Evolutionary conservation across 1,140 invertebrate species (phyloP), one percentile per base, ranked within the genome.

Genomic region (Aphidius ervi): DNA sequence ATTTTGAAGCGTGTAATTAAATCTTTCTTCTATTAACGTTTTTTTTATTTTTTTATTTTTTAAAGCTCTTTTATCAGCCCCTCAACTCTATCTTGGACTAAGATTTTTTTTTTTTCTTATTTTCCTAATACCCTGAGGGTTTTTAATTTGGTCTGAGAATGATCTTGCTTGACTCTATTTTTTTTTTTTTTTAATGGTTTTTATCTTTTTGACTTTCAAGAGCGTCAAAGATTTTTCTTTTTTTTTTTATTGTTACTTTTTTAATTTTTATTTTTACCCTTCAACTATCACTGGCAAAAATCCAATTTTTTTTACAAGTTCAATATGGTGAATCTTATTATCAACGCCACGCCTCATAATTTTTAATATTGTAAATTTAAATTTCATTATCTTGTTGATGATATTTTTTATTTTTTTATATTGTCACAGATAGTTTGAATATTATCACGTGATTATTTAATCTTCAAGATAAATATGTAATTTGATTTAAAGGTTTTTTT

Each of bases 241-340:
- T 39, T 52, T 52, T 52, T 52, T 52, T 37, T 31, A 9, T 49
- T 9, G 16, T 49, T 37, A 16, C 48, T 49, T 39, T 52, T 9
- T 39, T 49, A 20, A 8, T 52, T 52, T 52, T 52, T 31, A 39
- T 52, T n/a, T 52, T 39, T 31, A 23, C 10, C 39, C 49, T 39
- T 52, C 37, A 23, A 52, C 49, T 39, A 52, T 39, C 40, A 9
- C 49, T 52, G 49, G 49, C 49, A 52, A n/a, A 52, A 52, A 31
- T 52, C 49, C 49, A 52, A 52, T 52, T 39, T 52, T 39, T 39
- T 52, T 52, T 52, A 52, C 40, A 39, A 52, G 49, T 39, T 39
- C 49, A 52, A 52, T 52, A 52, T 39, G 49, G 31, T 23, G 8
- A 39, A 39, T 39, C 39, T 39, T 31, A 31, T 52, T 52, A 52